Evolutionary conservation across 1,140 invertebrate species (phyloP).

Genomic region (Drosophila hydei): DNA sequence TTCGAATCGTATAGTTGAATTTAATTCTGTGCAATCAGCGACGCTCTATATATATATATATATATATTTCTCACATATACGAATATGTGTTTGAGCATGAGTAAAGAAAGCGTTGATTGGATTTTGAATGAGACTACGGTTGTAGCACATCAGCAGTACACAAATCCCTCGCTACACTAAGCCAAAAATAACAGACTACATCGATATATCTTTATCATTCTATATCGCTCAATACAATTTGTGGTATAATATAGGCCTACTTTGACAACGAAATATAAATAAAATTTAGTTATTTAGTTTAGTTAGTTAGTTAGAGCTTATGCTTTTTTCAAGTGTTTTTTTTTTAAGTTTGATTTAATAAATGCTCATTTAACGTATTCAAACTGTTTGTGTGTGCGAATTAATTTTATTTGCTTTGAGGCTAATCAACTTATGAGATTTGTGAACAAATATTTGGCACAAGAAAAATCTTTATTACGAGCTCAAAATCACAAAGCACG

Average conservation of each 20-base stretch:
- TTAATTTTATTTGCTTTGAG: conserved; percentile 7
- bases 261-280: no score
- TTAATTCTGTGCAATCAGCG: conserved; percentile 65
- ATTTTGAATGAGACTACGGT: conserved; percentile 48
- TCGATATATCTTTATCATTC: no score
- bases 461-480: not conserved
- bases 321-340: not conserved
- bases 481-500: conserved; percentile 28
- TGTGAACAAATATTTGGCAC: conserved; percentile 2
- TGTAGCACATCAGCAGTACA: conserved; percentile 11
- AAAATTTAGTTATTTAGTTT: no score
- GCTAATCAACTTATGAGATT: conserved; percentile 14
- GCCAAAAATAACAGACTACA: conserved; percentile 9
- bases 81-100: conserved; percentile 30
- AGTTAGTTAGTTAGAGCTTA: not conserved
- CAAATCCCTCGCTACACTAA: conserved; percentile 17
- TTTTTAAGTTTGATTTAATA: conserved; percentile 30
- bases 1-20: conserved; percentile 54
- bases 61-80: conserved; percentile 10
- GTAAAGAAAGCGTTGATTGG: conserved; percentile 52
- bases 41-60: conserved; percentile 44
- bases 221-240: no score
- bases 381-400: not conserved
- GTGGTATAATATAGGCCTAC: no score
- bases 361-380: conserved; percentile 18